Percentiles rank a stretch among this genome's conserved stretches.
phyloP scores from a whole-genome alignment of 1,140 invertebrate genomes.

The Sinonovacula constricta region DNA sequence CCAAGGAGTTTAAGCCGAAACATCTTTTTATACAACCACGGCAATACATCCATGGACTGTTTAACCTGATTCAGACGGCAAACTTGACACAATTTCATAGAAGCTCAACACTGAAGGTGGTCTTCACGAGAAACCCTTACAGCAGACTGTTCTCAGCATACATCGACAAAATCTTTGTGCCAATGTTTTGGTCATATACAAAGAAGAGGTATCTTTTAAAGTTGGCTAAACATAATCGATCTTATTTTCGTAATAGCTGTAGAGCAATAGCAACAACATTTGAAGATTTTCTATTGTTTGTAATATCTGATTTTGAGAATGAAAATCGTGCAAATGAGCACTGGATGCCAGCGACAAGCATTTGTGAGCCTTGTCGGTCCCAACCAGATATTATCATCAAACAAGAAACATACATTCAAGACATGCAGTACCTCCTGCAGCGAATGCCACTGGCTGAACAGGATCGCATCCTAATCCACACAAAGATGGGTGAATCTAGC shows the following conservation, averaged over 20 bases:
- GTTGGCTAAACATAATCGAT: too few relatives aligned
- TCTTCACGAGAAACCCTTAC: slow-evolving; percentile 14
- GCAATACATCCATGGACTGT: too few relatives aligned
- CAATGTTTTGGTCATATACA: slow-evolving; percentile 6
- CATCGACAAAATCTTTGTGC: slow-evolving; percentile 16
- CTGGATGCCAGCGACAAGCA: not conserved
- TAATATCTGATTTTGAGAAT: not conserved
- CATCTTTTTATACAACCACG: too few relatives aligned
- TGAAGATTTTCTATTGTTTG: slow-evolving; percentile 6
- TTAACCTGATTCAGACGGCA: too few relatives aligned
- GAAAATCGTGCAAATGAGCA: not conserved
- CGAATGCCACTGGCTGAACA: not conserved
- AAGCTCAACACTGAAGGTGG: not conserved
- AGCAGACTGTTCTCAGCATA: slow-evolving; percentile 23
- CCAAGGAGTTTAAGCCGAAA: too few relatives aligned
- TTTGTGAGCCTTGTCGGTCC: not conserved
- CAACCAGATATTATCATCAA: slow-evolving; percentile 15
- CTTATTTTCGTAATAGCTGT: too few relatives aligned
- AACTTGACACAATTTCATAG: too few relatives aligned
- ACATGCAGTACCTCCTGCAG: not conserved
- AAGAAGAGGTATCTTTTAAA: too few relatives aligned
- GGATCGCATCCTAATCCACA: not conserved
- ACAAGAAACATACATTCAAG: slow-evolving; percentile 22
- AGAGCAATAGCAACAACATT: too few relatives aligned
- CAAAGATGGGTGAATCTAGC: not conserved